Conservation (phyloP, 2,888 invertebrate genomes). For the Ornithoptera priamus region DNA sequence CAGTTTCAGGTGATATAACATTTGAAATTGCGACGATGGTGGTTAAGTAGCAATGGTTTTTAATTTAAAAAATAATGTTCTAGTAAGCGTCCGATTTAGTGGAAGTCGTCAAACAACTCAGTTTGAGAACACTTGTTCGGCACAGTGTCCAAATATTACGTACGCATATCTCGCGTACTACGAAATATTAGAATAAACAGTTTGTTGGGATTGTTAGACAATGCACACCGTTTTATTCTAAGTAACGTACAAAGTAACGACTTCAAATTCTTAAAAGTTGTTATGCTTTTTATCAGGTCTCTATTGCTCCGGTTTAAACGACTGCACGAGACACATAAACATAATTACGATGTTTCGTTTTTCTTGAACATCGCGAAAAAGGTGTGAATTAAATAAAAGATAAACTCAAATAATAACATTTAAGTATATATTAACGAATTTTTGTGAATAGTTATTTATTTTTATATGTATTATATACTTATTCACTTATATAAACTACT, state of each 20-base stretch:
- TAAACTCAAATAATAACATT: too few species aligned
- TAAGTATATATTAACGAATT: too few species aligned
- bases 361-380: background rate
- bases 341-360: background rate
- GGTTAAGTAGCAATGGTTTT: slow-evolving; percentile 21
- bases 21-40: background rate
- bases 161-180: slow-evolving; percentile 10
- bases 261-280: slow-evolving; percentile 11
- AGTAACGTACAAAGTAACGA: slow-evolving; percentile 13
- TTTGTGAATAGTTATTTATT: too few species aligned
- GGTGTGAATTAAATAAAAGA: background rate
- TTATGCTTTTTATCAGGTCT: slow-evolving; percentile 1
- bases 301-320: background rate
- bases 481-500: too few species aligned
- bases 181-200: slow-evolving; percentile 22
- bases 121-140: slow-evolving; percentile 23
- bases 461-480: too few species aligned
- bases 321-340: background rate
- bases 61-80: slow-evolving; percentile 14
- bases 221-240: slow-evolving; percentile 19
- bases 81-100: slow-evolving; percentile 26
- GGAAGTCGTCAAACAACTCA: slow-evolving; percentile 30
- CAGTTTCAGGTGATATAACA: background rate
- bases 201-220: slow-evolving; percentile 25
- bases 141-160: slow-evolving; percentile 1